Base-by-base conservation (phyloP, 1,140 invertebrate species). In the Saxidomus purpurata region DNA sequence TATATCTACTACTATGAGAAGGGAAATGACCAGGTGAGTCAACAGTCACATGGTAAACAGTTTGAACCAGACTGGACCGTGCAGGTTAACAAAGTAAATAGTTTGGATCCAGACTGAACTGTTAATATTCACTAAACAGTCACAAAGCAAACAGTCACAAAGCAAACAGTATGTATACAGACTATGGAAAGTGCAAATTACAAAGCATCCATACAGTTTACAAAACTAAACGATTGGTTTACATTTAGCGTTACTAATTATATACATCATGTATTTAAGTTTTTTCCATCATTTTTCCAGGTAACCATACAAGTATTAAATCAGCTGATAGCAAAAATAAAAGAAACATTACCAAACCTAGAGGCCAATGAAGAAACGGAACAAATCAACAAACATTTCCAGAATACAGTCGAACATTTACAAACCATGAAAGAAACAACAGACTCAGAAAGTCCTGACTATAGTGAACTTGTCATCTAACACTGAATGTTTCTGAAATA, bases 1-100 rank as follows among this genome's bases (percentile, higher is more conserved):
- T 99, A 99, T 95, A 97, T 99, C 52, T 98, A 99, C 95, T 99
- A 99, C 94, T 98, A 98, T 92, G 98, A 99, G 94, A 98, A 99
- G 93, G 98, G 98, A 92, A 99, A 99, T 96, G 97, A 97, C 74
- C 97, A 98, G 93, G 98, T 98, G 93, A 97, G 92, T 89, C 9
- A 89, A 28, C 28, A 49, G 25, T 43, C 69, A 36, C 52, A 47
- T 8, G 43, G 43, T 47, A 8, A 9, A 8, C 43, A 47, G 43
- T 9, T 47, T 47, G 43, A 47, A 17, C 17, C 17, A 9, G 43
- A 47, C 8, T 47, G 52, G 19, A 4, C 52, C 3, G 22, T 8
- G 19, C 52, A 11, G 2, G 9, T 55, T n/a, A n/a, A n/a, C n/a
- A n/a, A n/a, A n/a, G n/a, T n/a, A n/a, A n/a, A n/a, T n/a, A n/a